Conservation (phyloP, 2,113 vertebrate genomes). For the Pseudois nayaur region DNA sequence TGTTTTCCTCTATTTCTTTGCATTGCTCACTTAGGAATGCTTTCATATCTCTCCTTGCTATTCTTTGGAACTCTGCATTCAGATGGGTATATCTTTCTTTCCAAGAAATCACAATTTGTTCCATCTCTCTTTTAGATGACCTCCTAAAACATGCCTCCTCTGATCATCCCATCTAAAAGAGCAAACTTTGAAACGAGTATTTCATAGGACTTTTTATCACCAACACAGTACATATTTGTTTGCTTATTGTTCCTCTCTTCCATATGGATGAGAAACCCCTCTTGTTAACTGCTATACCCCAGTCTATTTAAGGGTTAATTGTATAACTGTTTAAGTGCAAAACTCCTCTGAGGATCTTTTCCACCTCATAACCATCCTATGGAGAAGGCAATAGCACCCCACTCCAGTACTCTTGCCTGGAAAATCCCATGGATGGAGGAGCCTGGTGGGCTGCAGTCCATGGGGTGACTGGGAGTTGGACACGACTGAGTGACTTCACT, state of each 20-base stretch:
- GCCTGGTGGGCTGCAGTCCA: too few species aligned
- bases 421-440: too few species aligned
- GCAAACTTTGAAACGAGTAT: not conserved
- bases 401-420: too few species aligned
- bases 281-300: not conserved
- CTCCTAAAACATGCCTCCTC: not conserved
- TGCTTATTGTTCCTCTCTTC: not conserved
- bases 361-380: not conserved
- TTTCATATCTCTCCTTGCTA: not conserved
- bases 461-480: too few species aligned
- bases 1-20: not conserved
- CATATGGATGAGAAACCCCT: not conserved
- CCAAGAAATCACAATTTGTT: not conserved
- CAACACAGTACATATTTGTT: not conserved
- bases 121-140: not conserved
- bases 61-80: not conserved
- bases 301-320: not conserved
- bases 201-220: not conserved
- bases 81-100: not conserved
- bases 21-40: not conserved
- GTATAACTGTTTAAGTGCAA: not conserved
- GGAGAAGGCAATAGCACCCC: too few species aligned
- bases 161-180: not conserved
- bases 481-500: too few species aligned
- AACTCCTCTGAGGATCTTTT: not conserved